These are phyloP conservation scores for Tiliacea citrago DNA, from an alignment of 2,888 invertebrate species.

Conservation along the genomic window DNA sequence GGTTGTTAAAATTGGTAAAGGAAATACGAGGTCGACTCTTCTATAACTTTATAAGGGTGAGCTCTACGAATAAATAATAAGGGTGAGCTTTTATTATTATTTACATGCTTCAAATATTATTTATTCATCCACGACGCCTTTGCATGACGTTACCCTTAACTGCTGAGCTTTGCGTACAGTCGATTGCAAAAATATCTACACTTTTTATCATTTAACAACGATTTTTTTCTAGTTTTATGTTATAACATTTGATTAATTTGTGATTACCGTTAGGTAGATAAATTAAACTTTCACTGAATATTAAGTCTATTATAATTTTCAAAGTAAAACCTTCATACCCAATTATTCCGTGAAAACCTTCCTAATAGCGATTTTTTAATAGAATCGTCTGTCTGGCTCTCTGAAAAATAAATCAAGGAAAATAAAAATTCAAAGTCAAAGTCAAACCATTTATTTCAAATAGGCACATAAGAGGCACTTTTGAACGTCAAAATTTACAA, in stretches of 20 bases:
- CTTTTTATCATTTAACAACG: too few relatives aligned
- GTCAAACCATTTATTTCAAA: too few relatives aligned
- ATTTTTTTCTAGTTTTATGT: too few relatives aligned
- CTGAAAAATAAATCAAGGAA: not conserved
- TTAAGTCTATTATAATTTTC: constrained; percentile 3
- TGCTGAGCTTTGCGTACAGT: not conserved
- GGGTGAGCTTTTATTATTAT: not conserved
- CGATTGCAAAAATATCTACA: not conserved
- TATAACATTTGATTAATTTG: too few relatives aligned
- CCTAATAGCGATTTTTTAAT: not conserved
- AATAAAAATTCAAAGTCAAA: too few relatives aligned
- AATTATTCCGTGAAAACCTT: not conserved
- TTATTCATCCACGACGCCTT: too few relatives aligned
- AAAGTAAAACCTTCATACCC: not conserved
- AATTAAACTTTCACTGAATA: too few relatives aligned
- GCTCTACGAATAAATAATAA: too few relatives aligned
- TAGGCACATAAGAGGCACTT: too few relatives aligned
- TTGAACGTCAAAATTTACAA: too few relatives aligned
- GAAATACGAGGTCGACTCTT: not conserved
- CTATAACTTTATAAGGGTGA: not conserved
- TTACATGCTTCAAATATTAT: too few relatives aligned
- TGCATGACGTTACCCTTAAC: not conserved
- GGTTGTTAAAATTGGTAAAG: not conserved
- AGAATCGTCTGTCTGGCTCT: not conserved
- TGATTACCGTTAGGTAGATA: too few relatives aligned